Evolutionary conservation across 2,888 invertebrate species (phyloP).

Genomic region (Lithophane ornitopus): DNA sequence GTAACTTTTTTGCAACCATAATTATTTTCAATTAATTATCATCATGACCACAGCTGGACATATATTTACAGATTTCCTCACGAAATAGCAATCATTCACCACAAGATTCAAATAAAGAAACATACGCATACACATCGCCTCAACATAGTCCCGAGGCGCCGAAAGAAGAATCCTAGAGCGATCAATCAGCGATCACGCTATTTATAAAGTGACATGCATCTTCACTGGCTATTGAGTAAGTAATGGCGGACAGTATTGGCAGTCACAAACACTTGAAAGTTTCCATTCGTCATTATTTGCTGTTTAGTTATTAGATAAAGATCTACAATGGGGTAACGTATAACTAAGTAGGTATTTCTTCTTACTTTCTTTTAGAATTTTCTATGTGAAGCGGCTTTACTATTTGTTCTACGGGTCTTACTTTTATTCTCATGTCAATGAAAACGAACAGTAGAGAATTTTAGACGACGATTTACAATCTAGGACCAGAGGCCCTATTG

Average conservation of each 20-base stretch:
- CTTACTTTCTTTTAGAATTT: neutral
- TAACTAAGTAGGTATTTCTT: neutral
- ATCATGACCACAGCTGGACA: neutral
- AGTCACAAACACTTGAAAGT: slow-evolving; percentile 54
- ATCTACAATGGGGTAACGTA: neutral
- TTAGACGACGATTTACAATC: neutral
- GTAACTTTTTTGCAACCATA: neutral
- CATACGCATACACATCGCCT: neutral
- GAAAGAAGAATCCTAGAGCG: slow-evolving; percentile 36
- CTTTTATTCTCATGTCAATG: neutral
- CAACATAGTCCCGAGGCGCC: slow-evolving; percentile 1
- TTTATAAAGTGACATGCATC: slow-evolving; percentile 72
- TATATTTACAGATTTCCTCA: neutral
- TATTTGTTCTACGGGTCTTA: neutral
- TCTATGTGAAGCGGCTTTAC: neutral
- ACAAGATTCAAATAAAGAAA: slow-evolving; percentile 1
- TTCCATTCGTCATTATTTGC: slow-evolving; percentile 52
- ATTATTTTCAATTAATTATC: neutral
- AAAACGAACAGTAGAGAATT: neutral
- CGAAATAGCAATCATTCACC: neutral
- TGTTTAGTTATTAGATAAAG: neutral
- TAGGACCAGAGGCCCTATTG: no score
- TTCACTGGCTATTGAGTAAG: slow-evolving; percentile 75
- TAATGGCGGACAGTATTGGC: slow-evolving; percentile 74
- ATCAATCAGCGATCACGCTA: slow-evolving; percentile 66